A percentile compares a stretch with the other conserved stretches of the same genome.
These are phyloP conservation scores for Procambarus clarkii DNA, from an alignment of 1,140 invertebrate genomes.

Conservation along the genomic window DNA sequence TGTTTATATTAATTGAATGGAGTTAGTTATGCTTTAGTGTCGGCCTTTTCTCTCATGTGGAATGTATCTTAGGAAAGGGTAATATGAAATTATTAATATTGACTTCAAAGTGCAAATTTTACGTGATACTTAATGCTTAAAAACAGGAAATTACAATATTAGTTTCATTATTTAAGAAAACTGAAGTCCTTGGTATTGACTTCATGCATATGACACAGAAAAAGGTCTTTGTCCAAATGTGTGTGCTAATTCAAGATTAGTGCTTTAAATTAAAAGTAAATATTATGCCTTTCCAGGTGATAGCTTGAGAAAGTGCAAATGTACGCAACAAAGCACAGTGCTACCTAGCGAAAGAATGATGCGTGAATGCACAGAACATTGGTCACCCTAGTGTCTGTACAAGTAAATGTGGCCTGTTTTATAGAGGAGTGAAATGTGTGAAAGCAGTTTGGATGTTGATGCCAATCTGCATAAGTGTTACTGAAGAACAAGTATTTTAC, in stretches of 20 bases:
- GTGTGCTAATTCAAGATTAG: slow-evolving; percentile 7
- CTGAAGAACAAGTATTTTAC: slow-evolving; percentile 17
- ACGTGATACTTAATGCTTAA: neutral
- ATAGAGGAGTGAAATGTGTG: slow-evolving; percentile 5
- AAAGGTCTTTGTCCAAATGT: neutral
- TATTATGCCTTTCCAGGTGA: slow-evolving; percentile 30
- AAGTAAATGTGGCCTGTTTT: slow-evolving; percentile 16
- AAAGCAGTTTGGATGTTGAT: slow-evolving; percentile 8
- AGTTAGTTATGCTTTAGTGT: no score
- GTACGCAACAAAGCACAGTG: neutral
- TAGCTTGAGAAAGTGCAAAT: slow-evolving; percentile 27
- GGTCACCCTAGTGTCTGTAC: neutral
- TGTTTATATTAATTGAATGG: neutral
- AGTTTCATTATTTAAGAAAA: neutral
- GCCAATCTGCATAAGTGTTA: neutral
- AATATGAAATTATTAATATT: neutral
- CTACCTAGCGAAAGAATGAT: slow-evolving; percentile 1
- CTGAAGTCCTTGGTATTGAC: neutral
- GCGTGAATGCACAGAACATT: neutral
- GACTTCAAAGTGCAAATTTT: neutral
- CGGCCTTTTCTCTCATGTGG: neutral
- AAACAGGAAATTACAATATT: neutral
- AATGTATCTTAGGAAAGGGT: neutral
- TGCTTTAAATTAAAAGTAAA: neutral
- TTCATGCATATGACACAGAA: slow-evolving; percentile 8